Base-by-base conservation (phyloP, 2,888 invertebrate species). In the Pyrgus malvae region DNA sequence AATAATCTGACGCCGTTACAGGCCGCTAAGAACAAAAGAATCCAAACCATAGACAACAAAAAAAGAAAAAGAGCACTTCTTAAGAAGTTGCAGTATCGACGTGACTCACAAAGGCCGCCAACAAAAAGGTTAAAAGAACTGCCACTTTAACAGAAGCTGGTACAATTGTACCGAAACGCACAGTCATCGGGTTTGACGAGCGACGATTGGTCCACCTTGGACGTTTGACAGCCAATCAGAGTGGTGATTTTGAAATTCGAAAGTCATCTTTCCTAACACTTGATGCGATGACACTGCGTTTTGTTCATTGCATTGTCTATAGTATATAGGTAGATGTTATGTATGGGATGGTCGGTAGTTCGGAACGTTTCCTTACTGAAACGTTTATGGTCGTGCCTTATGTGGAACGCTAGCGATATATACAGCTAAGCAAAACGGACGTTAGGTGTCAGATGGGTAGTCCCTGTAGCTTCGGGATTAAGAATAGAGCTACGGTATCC, bases 151-250 rank as follows among this genome's bases (percentile, higher is more conserved):
- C 89, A 80, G 89, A 82, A 89, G 89, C 88, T 74, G 71, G 67
- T 74, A 74, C 84, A 84, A 85, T 87, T 83, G 84, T 84, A 37
- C 78, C 75, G 78, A 79, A 80, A 74, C 73, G 82, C 83, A 76
- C 61, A 78, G 87, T 90, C 89, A 90, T 82, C 78, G 79, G 74
- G 77, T 80, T 83, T 89, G 89, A 90, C 87, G 87, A 88, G 83
- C 85, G 62, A 67, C 80, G 74, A 90, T 89, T 90, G 89, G 89
- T 81, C 70, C 80, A 70, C 74, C 78, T 78, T 64, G 68, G 63
- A 70, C 71, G 79, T 85, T 83, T 88, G 89, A 90, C 89, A 83
- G 88, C 89, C 89, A 90, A 90, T 90, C 83, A 76, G 78, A 69
- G 78, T 67, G 69, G 72, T 72, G 77, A 73, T 74, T 82, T 79